These are phyloP conservation scores for Drosophila mayri DNA, from an alignment of 1,140 invertebrate genomes.

Conservation along the genomic window DNA sequence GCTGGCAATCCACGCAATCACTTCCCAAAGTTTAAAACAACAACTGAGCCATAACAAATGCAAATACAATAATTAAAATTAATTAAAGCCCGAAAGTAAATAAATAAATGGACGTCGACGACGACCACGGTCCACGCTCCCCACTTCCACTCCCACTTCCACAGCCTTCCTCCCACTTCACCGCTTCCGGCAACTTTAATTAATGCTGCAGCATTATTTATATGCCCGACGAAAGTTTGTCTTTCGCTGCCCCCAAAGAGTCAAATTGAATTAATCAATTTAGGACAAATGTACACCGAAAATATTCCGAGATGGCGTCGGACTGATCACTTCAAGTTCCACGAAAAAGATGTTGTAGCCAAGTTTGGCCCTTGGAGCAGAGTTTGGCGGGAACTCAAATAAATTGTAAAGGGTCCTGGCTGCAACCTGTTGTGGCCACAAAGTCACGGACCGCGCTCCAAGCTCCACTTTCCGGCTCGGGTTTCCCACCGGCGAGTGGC, in stretches of 20 bases:
- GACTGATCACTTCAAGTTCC: conserved; percentile 17
- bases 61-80: conserved; percentile 81
- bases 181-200: conserved; percentile 56
- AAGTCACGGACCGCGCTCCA: conserved; percentile 4
- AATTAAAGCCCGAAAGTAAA: conserved; percentile 68
- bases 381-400: not conserved
- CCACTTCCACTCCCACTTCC: not conserved
- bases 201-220: conserved; percentile 78
- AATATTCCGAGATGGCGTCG: not conserved
- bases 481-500: conserved; percentile 15
- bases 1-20: conserved; percentile 12
- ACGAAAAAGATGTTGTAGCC: not conserved
- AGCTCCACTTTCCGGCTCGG: not conserved
- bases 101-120: conserved; percentile 59
- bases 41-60: conserved; percentile 51
- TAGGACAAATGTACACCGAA: conserved; percentile 8
- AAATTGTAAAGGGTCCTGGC: not conserved
- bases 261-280: conserved; percentile 77
- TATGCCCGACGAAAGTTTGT: conserved; percentile 54
- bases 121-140: not conserved
- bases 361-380: not conserved
- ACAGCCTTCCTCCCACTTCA: not conserved
- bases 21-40: conserved; percentile 34
- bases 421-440: conserved; percentile 30
- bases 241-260: conserved; percentile 47